phyloP scores from a whole-genome alignment of 2,888 invertebrate genomes.

The Dolomedes plantarius region DNA sequence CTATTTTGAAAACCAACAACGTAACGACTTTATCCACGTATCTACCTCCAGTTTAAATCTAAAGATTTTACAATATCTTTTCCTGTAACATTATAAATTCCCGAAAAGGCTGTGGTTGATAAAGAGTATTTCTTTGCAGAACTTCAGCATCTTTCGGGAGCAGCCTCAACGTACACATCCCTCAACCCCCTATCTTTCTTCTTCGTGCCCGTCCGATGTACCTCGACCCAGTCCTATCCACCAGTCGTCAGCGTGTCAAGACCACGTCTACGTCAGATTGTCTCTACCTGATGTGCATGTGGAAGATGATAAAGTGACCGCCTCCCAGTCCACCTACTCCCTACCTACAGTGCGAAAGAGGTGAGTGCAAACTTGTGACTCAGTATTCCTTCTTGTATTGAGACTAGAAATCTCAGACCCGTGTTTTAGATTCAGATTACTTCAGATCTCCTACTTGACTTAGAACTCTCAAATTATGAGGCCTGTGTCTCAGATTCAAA shows the following conservation, averaged over 20 bases:
- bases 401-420: no score
- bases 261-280: conserved; percentile 65
- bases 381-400: background rate
- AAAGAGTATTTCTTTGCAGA: no score
- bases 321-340: conserved; percentile 70
- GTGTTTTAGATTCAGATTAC: no score
- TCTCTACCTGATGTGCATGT: conserved; percentile 70
- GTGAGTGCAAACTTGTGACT: background rate
- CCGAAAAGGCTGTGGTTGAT: no score
- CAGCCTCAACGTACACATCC: conserved; percentile 64
- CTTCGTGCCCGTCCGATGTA: conserved; percentile 39
- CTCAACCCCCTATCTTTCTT: conserved; percentile 16
- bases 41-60: no score
- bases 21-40: no score
- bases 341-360: conserved; percentile 60
- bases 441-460: no score
- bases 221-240: conserved; percentile 22
- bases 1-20: no score
- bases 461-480: no score
- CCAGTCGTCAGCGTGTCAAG: conserved; percentile 36
- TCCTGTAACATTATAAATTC: no score
- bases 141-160: conserved; percentile 71
- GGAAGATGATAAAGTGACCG: conserved; percentile 61
- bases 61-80: no score
- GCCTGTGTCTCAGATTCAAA: no score